Percentiles rank a stretch among this genome's conserved stretches.
These are phyloP conservation scores for Conchocele bisecta DNA, from an alignment of 2,888 invertebrate species.

Conservation along the genomic window DNA sequence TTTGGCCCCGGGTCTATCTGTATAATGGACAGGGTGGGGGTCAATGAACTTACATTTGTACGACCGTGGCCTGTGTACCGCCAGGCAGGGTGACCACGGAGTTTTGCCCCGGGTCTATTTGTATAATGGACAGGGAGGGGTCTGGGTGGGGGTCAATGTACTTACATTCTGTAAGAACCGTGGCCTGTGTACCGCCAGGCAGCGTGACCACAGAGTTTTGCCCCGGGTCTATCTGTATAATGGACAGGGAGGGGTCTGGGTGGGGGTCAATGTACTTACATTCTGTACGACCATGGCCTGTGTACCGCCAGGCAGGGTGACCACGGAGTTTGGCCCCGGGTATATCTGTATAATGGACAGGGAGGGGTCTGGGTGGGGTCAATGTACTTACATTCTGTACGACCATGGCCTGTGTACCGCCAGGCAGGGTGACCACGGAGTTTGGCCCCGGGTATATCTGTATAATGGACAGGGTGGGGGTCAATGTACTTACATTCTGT, in stretches of 20 bases:
- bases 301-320: slow-evolving; percentile 97
- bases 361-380: slow-evolving; percentile 94
- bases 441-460: slow-evolving; percentile 85
- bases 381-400: no score
- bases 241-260: slow-evolving; percentile 97
- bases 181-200: slow-evolving; percentile 85
- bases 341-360: slow-evolving; percentile 94
- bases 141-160: slow-evolving; percentile 97
- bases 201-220: slow-evolving; percentile 86
- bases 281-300: slow-evolving; percentile 97
- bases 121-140: slow-evolving; percentile 97
- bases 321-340: slow-evolving; percentile 85
- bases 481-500: slow-evolving; percentile 83
- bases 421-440: slow-evolving; percentile 94
- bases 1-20: slow-evolving; percentile 85
- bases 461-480: slow-evolving; percentile 96
- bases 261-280: no score
- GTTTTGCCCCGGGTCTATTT: slow-evolving; percentile 84
- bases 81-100: slow-evolving; percentile 95
- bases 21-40: slow-evolving; percentile 95
- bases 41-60: no score
- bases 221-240: slow-evolving; percentile 89
- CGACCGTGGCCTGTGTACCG: slow-evolving; percentile 97
- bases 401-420: slow-evolving; percentile 97
- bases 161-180: no score